phyloP scores from a whole-genome alignment of 2,797 vertebrate genomes.

The Melanotaenia boesemani region DNA sequence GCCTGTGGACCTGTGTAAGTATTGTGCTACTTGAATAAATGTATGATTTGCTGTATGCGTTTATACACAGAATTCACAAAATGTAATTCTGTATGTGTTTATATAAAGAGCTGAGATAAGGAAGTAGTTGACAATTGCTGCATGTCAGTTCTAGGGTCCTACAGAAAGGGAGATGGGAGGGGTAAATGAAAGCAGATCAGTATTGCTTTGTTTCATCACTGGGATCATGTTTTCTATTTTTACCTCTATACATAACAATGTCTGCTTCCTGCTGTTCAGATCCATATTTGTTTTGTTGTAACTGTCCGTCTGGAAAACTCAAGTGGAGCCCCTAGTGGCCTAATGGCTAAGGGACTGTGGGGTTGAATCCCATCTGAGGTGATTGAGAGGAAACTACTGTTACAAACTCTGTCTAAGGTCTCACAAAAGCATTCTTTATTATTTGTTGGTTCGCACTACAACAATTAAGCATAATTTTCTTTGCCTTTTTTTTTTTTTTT shows the following conservation, averaged over 20 bases:
- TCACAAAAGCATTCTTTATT: too few species aligned
- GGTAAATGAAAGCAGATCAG: conserved; percentile 17
- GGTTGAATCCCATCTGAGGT: conserved; percentile 73
- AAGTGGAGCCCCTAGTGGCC: conserved; percentile 28
- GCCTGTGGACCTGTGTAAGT: conserved; percentile 6
- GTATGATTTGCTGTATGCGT: conserved; percentile 22
- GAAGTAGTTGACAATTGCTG: conserved; percentile 10
- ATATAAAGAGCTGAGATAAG: conserved; percentile 74
- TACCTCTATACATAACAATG: background rate
- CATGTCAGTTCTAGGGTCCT: conserved; percentile 26
- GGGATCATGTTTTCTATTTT: background rate
- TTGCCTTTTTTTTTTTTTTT: background rate
- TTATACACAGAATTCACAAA: conserved; percentile 16
- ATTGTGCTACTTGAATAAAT: conserved; percentile 29
- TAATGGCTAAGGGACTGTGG: conserved; percentile 78
- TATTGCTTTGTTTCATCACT: conserved; percentile 8
- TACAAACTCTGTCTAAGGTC: too few species aligned
- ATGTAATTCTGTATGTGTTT: conserved; percentile 60
- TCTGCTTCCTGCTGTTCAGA: background rate
- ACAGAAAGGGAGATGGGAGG: background rate
- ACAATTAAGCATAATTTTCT: background rate
- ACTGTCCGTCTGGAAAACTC: background rate
- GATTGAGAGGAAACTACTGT: background rate
- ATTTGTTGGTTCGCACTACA: background rate
- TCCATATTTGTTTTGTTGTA: background rate